A percentile compares a stretch with the other conserved stretches of the same genome.
Evolutionary conservation across 23 tunicate genomes (phyloP).

Genomic region (Trididemnum nubilum): DNA sequence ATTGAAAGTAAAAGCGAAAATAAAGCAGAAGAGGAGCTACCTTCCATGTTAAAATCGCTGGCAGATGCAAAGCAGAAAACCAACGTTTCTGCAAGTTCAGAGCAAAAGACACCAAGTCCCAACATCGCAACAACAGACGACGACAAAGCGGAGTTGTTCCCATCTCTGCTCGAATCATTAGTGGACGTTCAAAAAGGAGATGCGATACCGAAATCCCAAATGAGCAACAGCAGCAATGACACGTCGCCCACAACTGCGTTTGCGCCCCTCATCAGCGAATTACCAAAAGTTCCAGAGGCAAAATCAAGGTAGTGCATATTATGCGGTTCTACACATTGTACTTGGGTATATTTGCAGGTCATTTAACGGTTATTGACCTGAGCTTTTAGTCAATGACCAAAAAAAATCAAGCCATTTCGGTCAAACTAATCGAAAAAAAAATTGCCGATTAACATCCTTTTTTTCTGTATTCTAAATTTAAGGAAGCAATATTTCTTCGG

Average conservation of each 20-base stretch:
- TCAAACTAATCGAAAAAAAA: too few relatives aligned
- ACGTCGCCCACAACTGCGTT: slow-evolving; percentile 22
- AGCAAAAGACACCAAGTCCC: not conserved
- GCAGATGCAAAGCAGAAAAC: not conserved
- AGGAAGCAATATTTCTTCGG: too few relatives aligned
- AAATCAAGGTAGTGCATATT: slow-evolving; percentile 30
- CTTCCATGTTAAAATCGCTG: not conserved
- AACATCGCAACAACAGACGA: too few relatives aligned
- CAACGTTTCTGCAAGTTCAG: not conserved
- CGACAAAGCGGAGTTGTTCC: slow-evolving; percentile 25
- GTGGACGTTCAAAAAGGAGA: slow-evolving; percentile 17
- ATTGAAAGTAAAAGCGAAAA: not conserved
- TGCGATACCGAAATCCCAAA: not conserved
- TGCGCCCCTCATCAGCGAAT: slow-evolving; percentile 61
- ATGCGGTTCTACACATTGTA: too few relatives aligned
- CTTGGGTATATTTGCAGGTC: too few relatives aligned
- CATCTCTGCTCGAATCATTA: slow-evolving; percentile 47
- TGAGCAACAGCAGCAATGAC: not conserved
- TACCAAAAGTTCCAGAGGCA: slow-evolving; percentile 40
- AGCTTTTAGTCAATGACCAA: too few relatives aligned
- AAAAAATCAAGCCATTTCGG: too few relatives aligned
- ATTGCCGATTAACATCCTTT: too few relatives aligned
- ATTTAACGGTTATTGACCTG: too few relatives aligned
- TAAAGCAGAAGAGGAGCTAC: not conserved
- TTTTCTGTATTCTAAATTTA: too few relatives aligned